These are phyloP conservation scores for Parasteatoda tepidariorum DNA, from an alignment of 1,140 invertebrate species.

Conservation along the genomic window DNA sequence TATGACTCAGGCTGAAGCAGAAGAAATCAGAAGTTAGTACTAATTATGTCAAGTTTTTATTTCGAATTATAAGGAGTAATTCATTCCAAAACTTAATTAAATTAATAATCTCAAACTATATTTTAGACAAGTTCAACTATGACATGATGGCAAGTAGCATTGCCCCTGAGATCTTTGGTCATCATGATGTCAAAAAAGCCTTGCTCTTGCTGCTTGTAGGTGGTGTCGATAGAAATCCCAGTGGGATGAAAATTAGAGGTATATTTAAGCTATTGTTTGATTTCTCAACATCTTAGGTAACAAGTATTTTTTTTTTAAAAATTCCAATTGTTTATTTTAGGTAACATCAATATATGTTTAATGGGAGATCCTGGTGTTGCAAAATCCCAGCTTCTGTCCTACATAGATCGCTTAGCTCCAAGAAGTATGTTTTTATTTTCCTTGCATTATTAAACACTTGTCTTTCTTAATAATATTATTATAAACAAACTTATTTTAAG, in stretches of 20 bases:
- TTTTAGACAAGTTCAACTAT: conserved; percentile 87
- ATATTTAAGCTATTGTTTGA: conserved; percentile 63
- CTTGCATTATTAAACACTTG: no score
- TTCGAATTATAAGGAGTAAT: no score
- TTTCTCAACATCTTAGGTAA: neutral
- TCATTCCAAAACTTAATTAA: neutral
- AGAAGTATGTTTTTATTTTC: conserved; percentile 74
- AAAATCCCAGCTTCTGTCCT: conserved; percentile 96
- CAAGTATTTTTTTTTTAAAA: neutral
- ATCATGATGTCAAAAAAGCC: conserved; percentile 98
- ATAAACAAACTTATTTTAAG: no score
- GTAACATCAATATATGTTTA: conserved; percentile 97
- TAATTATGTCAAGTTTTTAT: no score
- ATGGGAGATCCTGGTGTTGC: conserved; percentile 99
- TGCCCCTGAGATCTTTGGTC: conserved; percentile 99
- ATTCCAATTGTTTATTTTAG: conserved; percentile 67
- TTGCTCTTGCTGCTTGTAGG: conserved; percentile 93
- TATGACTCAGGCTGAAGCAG: conserved; percentile 84
- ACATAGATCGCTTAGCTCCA: conserved; percentile 92
- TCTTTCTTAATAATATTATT: neutral
- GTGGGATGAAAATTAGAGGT: conserved; percentile 80
- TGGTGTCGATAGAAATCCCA: conserved; percentile 89
- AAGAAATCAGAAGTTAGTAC: conserved; percentile 72
- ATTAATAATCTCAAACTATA: conserved; percentile 63
- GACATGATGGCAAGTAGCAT: conserved; percentile 90